Percentiles rank a stretch among this genome's conserved stretches.
Conservation (phyloP, 2,888 invertebrate species). For the Himalopsyche kuldschensis region DNA sequence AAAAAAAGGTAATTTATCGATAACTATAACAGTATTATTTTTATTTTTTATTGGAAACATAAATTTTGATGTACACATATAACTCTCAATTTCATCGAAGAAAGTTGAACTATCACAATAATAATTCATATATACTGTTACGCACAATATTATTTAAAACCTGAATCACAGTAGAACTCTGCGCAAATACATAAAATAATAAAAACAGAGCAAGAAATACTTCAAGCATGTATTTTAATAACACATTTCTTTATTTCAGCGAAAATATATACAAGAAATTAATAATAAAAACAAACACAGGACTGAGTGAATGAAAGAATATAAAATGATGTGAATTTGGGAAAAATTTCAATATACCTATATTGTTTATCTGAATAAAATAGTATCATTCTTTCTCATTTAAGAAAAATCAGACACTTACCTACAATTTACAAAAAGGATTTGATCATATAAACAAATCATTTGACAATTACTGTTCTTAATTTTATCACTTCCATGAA, state of each 20-base stretch:
- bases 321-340: background rate
- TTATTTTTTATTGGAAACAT: conserved; percentile 27
- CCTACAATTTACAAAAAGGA: background rate
- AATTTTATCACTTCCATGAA: background rate
- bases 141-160: conserved; percentile 26
- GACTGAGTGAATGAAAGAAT: background rate
- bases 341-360: background rate
- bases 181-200: conserved; percentile 1
- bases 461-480: background rate
- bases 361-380: background rate
- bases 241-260: background rate
- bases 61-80: conserved; percentile 34
- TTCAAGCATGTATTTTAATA: background rate
- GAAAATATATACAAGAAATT: background rate
- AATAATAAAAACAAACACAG: background rate
- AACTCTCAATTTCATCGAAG: conserved; percentile 18
- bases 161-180: conserved; percentile 36
- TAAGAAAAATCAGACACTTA: background rate
- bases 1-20: background rate
- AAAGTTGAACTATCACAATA: conserved; percentile 25
- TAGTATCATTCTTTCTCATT: background rate
- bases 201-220: background rate
- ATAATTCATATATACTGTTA: conserved; percentile 8
- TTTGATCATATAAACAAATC: background rate
- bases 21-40: conserved; percentile 22